These are phyloP conservation scores for Volucella inflata DNA, from an alignment of 2,888 invertebrate species.

Conservation along the genomic window DNA sequence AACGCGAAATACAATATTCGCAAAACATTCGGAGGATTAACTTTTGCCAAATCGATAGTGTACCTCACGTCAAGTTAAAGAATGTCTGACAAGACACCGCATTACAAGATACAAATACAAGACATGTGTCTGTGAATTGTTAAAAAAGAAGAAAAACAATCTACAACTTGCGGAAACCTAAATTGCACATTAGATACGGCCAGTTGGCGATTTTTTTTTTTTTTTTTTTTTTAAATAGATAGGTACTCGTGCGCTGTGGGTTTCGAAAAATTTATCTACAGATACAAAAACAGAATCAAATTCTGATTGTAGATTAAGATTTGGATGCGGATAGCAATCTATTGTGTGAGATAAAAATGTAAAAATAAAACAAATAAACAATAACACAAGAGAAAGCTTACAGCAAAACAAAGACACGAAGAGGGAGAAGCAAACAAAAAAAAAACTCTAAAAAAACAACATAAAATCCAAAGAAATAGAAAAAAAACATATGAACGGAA, in stretches of 20 bases:
- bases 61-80: neutral
- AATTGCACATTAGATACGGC: too few relatives aligned
- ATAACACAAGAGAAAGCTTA: constrained; percentile 69
- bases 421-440: neutral
- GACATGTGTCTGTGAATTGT: constrained; percentile 49
- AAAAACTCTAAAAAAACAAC: neutral
- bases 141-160: too few relatives aligned
- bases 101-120: neutral
- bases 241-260: too few relatives aligned
- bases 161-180: too few relatives aligned
- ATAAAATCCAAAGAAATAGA: constrained; percentile 8
- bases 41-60: constrained; percentile 73
- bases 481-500: constrained; percentile 44
- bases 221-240: too few relatives aligned
- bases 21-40: constrained; percentile 26
- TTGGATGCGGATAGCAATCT: constrained; percentile 12
- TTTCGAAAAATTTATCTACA: too few relatives aligned
- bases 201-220: too few relatives aligned
- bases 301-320: neutral
- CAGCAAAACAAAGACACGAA: constrained; percentile 40
- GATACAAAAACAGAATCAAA: neutral
- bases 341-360: constrained; percentile 50
- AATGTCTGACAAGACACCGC: constrained; percentile 14
- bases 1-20: neutral
- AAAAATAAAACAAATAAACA: constrained; percentile 63